Conservation (phyloP, 2,888 invertebrate genomes). For the Nomada lathburiana region DNA sequence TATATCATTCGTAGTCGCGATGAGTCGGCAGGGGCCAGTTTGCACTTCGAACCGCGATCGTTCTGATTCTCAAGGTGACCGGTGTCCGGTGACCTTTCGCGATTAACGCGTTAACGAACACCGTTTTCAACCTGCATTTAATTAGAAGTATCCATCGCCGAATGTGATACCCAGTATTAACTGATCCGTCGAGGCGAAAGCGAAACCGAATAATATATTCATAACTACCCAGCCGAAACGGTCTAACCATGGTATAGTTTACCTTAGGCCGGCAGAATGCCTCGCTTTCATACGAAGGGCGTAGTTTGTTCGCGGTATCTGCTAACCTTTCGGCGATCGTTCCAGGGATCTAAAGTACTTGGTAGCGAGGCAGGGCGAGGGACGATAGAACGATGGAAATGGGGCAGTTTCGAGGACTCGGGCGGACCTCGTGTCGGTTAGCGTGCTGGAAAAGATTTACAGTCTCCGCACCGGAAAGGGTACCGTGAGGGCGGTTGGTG, state of each 20-base stretch:
- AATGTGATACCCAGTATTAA: constrained; percentile 62
- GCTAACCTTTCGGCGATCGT: constrained; percentile 70
- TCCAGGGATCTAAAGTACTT: constrained; percentile 64
- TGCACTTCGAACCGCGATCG: too few species aligned
- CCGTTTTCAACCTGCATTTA: constrained; percentile 24
- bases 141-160: constrained; percentile 55
- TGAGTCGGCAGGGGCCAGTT: not conserved
- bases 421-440: constrained; percentile 68
- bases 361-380: constrained; percentile 53
- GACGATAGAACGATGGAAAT: constrained; percentile 67
- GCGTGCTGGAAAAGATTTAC: constrained; percentile 81
- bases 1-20: not conserved
- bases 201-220: constrained; percentile 64
- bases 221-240: constrained; percentile 52
- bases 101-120: constrained; percentile 35
- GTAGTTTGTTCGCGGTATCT: constrained; percentile 65
- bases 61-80: not conserved
- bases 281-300: constrained; percentile 58
- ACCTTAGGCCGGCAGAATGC: constrained; percentile 60
- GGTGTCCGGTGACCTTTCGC: constrained; percentile 6
- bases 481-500: constrained; percentile 76
- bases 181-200: constrained; percentile 54
- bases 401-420: constrained; percentile 71
- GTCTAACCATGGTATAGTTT: constrained; percentile 71
- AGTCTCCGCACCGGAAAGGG: constrained; percentile 79